Evolutionary conservation across 2,113 vertebrate genomes (phyloP), one percentile per base, ranked within the genome.

Genomic region (Typhlomys cinereus): DNA sequence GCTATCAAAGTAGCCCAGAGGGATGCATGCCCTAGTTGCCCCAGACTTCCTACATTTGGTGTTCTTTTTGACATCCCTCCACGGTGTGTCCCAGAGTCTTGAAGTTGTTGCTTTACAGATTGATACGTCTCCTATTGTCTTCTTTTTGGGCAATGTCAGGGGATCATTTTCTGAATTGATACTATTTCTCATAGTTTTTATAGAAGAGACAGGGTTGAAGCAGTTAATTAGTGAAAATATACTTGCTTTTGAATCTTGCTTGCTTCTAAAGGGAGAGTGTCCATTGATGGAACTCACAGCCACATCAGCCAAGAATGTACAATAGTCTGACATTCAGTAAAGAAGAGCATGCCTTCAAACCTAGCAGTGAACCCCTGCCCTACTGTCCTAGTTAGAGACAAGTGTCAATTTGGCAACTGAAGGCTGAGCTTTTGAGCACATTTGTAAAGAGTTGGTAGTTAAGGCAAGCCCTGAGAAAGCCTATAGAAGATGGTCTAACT

Each of bases 151-250:
- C 25, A 71, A 50, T 85, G 76, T 41, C n/a, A 79, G 54, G 34
- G 23, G 34, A 44, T 50, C 27, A 39, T 66, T 34, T 89, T 71
- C 64, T 82, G 75, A 31, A 88, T 31, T 89, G 36, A 79, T 31
- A 88, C 9, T 57, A 59, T 84, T 81, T 94, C 36, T 92, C 57
- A 88, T 21, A 84, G 52, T 78, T 71, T 41, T 21, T 54, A 57
- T 61, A 88, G 59, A 87, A 67, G 83, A 92, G 78, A 88, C 29
- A 94, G 64, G 67, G 70, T 76, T 64, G 48, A 74, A 67, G 82
- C 81, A 8, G 41, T 87, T 89, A 54, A 36, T 92, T 86, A 88
- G 2, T n/a, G 88, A 52, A 91, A 93, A 87, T 74, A 83, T 29
- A 23, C 54, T 84, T 85, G 23, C 71, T 61, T 94, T 82, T 67